Evolutionary conservation across 2,113 vertebrate species (phyloP).

Genomic region (Neolamprologus kungweensis): DNA sequence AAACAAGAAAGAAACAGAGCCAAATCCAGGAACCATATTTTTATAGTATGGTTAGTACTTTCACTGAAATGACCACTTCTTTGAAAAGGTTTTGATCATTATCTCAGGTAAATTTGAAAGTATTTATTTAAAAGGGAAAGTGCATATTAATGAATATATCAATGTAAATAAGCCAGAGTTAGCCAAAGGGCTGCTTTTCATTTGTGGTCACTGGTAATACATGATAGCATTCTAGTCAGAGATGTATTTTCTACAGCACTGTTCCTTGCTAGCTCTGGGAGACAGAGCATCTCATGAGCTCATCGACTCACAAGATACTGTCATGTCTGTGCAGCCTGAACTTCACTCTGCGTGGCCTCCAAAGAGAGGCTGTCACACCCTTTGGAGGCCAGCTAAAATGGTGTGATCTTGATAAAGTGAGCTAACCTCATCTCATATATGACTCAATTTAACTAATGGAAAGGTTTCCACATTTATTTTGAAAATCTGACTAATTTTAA

Average conservation of each 20-base stretch:
- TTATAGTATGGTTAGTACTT: neutral
- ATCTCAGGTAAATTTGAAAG: neutral
- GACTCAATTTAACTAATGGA: conserved; percentile 38
- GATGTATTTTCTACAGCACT: neutral
- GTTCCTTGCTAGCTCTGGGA: neutral
- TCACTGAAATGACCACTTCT: neutral
- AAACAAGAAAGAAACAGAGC: neutral
- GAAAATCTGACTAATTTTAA: neutral
- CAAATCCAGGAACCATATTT: neutral
- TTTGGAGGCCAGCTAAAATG: conserved; percentile 23
- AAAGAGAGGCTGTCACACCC: conserved; percentile 2
- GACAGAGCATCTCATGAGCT: neutral
- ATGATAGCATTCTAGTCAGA: neutral
- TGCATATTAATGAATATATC: neutral
- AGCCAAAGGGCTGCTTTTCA: neutral
- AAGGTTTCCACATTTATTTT: neutral
- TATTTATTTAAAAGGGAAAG: neutral
- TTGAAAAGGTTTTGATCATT: neutral
- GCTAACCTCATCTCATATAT: neutral
- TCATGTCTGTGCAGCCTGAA: neutral
- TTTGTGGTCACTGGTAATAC: neutral
- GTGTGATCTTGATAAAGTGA: conserved; percentile 34
- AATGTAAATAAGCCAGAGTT: neutral
- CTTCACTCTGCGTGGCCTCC: conserved; percentile 1
- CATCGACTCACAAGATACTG: neutral